Percentiles rank a stretch among this genome's conserved stretches.
Conservation (phyloP, 2,113 vertebrate species). For the Aplodontia rufa region DNA sequence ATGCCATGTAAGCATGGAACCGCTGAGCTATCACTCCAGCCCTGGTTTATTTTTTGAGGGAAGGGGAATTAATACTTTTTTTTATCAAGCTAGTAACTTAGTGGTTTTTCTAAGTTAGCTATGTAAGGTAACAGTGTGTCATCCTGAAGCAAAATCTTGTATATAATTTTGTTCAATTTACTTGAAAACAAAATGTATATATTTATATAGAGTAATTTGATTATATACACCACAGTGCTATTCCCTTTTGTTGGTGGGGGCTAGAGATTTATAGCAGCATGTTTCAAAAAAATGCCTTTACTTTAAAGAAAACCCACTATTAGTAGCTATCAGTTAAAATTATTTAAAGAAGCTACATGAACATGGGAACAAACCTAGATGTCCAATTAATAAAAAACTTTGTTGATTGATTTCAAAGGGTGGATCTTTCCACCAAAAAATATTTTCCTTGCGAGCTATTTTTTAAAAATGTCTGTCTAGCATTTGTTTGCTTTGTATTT, state of each 20-base stretch:
- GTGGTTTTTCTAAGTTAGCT: constrained; percentile 20
- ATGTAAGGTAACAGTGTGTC: background rate
- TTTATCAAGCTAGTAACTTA: background rate
- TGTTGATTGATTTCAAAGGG: background rate
- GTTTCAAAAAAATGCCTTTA: background rate
- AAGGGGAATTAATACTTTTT: background rate
- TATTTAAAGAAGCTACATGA: constrained; percentile 10
- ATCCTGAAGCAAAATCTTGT: background rate
- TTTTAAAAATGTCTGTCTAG: constrained; percentile 6
- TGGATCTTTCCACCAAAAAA: background rate
- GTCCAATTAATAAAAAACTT: constrained; percentile 5
- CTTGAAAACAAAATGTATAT: constrained; percentile 39
- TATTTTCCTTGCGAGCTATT: background rate
- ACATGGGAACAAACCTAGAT: constrained; percentile 6
- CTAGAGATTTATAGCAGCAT: background rate
- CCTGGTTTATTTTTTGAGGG: background rate
- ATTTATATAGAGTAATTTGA: constrained; percentile 17
- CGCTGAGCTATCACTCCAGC: too few relatives aligned
- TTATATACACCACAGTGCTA: background rate
- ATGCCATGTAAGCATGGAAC: too few relatives aligned
- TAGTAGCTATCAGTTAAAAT: constrained; percentile 18
- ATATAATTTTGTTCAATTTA: constrained; percentile 34
- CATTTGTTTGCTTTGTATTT: constrained; percentile 24
- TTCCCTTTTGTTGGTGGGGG: background rate
- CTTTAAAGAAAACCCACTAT: constrained; percentile 26